These are phyloP conservation scores for Betta splendens DNA, from an alignment of 2,797 vertebrate species.

Conservation along the genomic window DNA sequence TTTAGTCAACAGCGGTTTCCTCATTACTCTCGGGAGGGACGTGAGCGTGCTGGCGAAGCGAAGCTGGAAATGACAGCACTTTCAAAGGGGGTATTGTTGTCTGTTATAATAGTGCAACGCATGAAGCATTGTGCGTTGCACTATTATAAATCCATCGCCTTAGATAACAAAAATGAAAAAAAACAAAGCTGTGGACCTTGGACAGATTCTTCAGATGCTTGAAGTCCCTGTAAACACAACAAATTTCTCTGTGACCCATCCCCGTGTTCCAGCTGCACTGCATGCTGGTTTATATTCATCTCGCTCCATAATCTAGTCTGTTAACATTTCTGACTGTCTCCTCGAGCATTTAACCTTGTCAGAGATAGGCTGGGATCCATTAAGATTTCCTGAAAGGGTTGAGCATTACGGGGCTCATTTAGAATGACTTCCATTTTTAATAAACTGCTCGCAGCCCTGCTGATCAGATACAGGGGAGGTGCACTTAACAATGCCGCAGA, in stretches of 20 bases:
- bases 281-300: constrained; percentile 61
- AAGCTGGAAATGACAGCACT: background rate
- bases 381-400: constrained; percentile 73
- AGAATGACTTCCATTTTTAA: constrained; percentile 84
- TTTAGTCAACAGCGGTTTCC: constrained; percentile 26
- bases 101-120: background rate
- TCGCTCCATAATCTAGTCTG: constrained; percentile 62
- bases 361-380: constrained; percentile 77
- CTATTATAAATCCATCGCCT: too few species aligned
- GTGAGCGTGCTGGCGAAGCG: constrained; percentile 1
- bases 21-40: constrained; percentile 24
- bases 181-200: background rate
- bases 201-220: background rate
- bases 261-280: constrained; percentile 20
- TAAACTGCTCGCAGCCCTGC: constrained; percentile 78
- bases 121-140: constrained; percentile 1
- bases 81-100: constrained; percentile 7
- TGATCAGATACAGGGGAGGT: constrained; percentile 73
- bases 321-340: constrained; percentile 65
- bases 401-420: constrained; percentile 79
- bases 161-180: background rate
- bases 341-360: constrained; percentile 83
- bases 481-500: constrained; percentile 74
- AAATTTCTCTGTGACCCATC: constrained; percentile 6
- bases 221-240: constrained; percentile 7